phyloP scores from a whole-genome alignment of 2,888 invertebrate species.

The Tetragnatha montana region DNA sequence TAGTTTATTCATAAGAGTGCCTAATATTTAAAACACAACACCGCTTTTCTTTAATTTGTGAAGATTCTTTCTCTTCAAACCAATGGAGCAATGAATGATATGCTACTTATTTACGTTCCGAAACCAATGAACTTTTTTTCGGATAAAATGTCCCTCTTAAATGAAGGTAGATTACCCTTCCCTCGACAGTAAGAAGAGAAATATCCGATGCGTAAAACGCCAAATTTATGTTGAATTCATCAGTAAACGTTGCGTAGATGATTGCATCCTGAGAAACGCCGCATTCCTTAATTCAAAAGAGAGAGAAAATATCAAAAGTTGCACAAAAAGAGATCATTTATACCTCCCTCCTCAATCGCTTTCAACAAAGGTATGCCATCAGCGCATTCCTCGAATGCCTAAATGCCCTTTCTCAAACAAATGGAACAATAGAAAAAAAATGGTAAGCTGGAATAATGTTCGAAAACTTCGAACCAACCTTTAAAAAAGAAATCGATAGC shows the following conservation, averaged over 20 bases:
- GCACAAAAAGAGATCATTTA: neutral
- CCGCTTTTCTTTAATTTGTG: no score
- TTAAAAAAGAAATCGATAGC: conserved; percentile 46
- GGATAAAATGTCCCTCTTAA: no score
- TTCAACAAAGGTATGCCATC: neutral
- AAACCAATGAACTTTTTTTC: no score
- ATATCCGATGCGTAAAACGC: neutral
- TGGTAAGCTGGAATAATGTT: neutral
- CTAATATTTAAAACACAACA: no score
- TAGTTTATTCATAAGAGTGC: no score
- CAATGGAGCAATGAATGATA: no score
- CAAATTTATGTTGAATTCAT: neutral
- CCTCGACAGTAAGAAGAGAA: no score
- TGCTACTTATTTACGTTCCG: no score
- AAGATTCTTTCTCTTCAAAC: no score
- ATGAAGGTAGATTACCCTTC: no score
- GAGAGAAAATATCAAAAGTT: neutral
- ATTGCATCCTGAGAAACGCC: neutral
- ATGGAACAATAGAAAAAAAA: conserved; percentile 18
- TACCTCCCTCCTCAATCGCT: neutral
- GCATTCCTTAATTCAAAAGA: neutral
- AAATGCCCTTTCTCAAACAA: conserved; percentile 16
- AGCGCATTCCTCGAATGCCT: conserved; percentile 37
- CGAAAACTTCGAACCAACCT: neutral
- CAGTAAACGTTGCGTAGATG: neutral